Base-by-base conservation (phyloP, 2,888 invertebrate species). In the Dendrolimus pini region DNA sequence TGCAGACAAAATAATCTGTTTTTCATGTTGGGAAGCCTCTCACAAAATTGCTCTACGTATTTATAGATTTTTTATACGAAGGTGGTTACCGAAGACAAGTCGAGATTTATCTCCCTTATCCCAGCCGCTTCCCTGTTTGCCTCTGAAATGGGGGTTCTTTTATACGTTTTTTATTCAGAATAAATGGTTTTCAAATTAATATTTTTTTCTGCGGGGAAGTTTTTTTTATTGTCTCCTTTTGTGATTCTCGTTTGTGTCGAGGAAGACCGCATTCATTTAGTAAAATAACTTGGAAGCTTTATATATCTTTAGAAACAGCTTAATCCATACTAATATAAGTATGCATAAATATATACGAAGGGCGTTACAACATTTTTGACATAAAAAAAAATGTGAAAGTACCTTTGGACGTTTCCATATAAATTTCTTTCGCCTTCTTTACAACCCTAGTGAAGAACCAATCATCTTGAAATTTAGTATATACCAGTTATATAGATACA, bases 161-260 rank as follows among this genome's bases (percentile, higher is more conserved):
- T 77, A 75, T 77, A 69, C 72, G 67, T 78, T 77, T 76, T 80
- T 81, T 71, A 70, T 75, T 74, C 72, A 67, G 74, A 80, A 81
- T 84, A 82, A 83, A 82, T 80, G 75, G 80, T 82, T 47, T 78
- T 74, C 73, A 77, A 80, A 83, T 82, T 85, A 82, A 82, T 80
- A 77, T 80, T 78, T 77, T 80, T 74, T 73, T 9, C 12, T 47
- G 9, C 72, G 74, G 71, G 76, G 75, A 74, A 72, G 70, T 10
- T 63, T 66, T 66, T 77, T 78, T 80, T 80, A 83, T 79, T 80
- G 70, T 75, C 67, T 69, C 71, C 71, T 67, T 75, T 77, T 75
- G 74, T 65, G 64, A 64, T 67, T 64, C 65, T 67, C 62, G 62
- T 68, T 68, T 62, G 18, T 54, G 60, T 54, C 53, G 54, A 60